Evolutionary conservation across 2,797 vertebrate genomes (phyloP).

Genomic region (Poliocrania exsul): DNA sequence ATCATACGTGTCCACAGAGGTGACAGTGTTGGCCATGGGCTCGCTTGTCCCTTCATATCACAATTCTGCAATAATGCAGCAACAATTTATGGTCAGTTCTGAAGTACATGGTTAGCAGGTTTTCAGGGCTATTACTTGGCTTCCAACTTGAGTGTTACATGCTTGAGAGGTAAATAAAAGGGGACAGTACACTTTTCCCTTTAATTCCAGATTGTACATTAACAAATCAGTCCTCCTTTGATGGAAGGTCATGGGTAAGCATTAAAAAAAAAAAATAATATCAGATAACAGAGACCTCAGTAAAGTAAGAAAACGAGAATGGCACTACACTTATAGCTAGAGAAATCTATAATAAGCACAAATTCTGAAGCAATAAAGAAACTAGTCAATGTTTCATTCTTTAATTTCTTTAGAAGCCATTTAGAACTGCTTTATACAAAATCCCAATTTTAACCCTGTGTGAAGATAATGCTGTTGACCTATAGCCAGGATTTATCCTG

Average conservation of each 20-base stretch:
- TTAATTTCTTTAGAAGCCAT: background rate
- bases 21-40: background rate
- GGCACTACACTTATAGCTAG: background rate
- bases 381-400: background rate
- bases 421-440: background rate
- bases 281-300: background rate
- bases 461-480: background rate
- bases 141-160: background rate
- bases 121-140: background rate
- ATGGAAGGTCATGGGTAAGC: background rate
- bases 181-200: background rate
- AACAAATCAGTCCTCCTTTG: background rate
- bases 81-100: background rate
- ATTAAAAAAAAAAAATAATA: background rate
- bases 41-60: background rate
- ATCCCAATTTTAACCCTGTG: background rate
- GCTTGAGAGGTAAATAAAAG: background rate
- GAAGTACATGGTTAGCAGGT: background rate
- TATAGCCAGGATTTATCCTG: background rate
- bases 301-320: background rate
- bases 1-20: accelerated
- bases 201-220: background rate
- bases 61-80: background rate
- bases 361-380: background rate
- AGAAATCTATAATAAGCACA: background rate